Percentiles rank a stretch among this genome's conserved stretches.
Evolutionary conservation across 2,888 invertebrate species (phyloP).

Genomic region (Euzetes globulus): DNA sequence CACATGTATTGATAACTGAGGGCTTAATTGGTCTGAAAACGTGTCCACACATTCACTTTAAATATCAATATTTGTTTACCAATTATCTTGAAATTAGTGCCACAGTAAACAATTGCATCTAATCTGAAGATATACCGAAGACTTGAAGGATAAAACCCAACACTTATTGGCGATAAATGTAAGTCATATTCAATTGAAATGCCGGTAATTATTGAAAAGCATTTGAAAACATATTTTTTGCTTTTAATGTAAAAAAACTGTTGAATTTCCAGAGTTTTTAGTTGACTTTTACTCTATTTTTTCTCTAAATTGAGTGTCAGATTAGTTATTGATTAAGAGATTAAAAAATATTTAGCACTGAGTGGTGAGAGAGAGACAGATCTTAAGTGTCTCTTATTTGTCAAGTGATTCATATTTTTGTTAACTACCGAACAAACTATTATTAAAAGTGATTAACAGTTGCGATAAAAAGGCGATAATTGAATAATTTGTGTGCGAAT

Average conservation of each 20-base stretch:
- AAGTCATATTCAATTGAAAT: not conserved
- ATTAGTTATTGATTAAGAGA: not conserved
- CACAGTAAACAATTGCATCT: not conserved
- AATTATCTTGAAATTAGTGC: not conserved
- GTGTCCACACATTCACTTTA: not conserved
- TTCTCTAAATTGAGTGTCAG: not conserved
- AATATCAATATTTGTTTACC: conserved; percentile 11
- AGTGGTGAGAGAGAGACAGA: no score
- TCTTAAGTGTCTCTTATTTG: not conserved
- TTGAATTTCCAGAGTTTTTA: no score
- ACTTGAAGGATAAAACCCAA: not conserved
- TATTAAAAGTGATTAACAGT: not conserved
- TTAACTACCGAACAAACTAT: no score
- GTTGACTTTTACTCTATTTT: no score
- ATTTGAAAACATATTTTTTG: not conserved
- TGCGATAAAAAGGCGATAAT: no score
- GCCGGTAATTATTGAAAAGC: not conserved
- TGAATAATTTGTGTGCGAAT: no score
- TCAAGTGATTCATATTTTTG: not conserved
- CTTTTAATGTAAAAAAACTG: not conserved
- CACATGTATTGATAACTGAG: not conserved
- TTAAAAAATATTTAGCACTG: not conserved
- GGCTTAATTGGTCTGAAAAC: not conserved
- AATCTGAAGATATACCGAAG: not conserved
- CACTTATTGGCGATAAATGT: not conserved